A percentile compares a stretch with the other conserved stretches of the same genome.
Conservation (phyloP, 2,888 invertebrate species). For the Euphydryas editha region DNA sequence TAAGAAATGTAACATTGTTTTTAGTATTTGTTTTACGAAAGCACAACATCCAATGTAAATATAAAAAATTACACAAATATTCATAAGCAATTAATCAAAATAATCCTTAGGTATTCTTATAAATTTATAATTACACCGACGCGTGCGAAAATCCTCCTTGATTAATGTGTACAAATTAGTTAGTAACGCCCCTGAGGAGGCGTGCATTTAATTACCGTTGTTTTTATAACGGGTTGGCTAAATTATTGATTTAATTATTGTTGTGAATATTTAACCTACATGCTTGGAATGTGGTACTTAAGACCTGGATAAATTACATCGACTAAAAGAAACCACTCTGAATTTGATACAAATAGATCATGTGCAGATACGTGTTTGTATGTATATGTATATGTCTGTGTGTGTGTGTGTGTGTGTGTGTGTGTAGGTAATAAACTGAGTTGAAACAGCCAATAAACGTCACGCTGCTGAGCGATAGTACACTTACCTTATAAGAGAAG, state of each 20-base stretch:
- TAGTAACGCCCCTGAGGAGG: slow-evolving; percentile 22
- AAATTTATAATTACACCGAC: slow-evolving; percentile 28
- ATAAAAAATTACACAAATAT: not conserved
- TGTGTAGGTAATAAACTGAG: not conserved
- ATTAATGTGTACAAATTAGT: slow-evolving; percentile 37
- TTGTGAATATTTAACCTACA: not conserved
- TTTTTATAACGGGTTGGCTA: slow-evolving; percentile 17
- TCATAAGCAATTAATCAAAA: slow-evolving; percentile 1
- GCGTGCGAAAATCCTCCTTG: slow-evolving; percentile 33
- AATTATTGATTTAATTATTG: slow-evolving; percentile 6
- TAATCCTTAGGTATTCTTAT: slow-evolving; percentile 16
- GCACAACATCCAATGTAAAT: too few species aligned
- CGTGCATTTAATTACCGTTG: slow-evolving; percentile 23
- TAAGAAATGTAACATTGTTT: not conserved
- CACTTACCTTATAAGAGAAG: too few species aligned
- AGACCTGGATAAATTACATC: not conserved
- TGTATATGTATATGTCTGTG: not conserved
- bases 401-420: too few species aligned
- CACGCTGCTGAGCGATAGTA: too few species aligned
- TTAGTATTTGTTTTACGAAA: not conserved
- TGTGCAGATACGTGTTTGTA: too few species aligned
- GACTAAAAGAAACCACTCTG: not conserved
- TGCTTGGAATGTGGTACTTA: not conserved
- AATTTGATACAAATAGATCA: too few species aligned
- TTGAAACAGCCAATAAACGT: not conserved